Conservation (phyloP, 1,140 invertebrate genomes). For the Mycetomoellerius zeteki region DNA sequence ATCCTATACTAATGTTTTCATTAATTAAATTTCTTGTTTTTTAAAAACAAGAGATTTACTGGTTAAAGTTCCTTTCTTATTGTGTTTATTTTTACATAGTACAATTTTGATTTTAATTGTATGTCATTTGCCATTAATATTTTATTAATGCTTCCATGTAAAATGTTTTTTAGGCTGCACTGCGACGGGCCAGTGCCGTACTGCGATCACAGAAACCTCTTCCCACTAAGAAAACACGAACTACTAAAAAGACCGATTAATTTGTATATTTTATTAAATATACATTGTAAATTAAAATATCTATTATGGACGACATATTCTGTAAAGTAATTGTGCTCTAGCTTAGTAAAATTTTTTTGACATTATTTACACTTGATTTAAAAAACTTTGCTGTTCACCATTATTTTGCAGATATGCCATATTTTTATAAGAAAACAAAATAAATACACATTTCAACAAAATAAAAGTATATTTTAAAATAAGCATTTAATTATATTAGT, state of each 20-base stretch:
- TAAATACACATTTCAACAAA: constrained; percentile 24
- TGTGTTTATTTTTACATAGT: not conserved
- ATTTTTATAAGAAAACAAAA: constrained; percentile 8
- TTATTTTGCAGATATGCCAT: constrained; percentile 37
- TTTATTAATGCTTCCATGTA: not conserved
- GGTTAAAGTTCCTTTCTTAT: not conserved
- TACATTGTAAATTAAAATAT: constrained; percentile 67
- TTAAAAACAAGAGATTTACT: not conserved
- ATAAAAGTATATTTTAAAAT: constrained; percentile 50
- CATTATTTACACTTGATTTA: constrained; percentile 16
- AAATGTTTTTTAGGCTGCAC: constrained; percentile 90
- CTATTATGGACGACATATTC: constrained; percentile 12
- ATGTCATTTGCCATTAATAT: constrained; percentile 2
- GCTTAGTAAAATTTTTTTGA: not conserved
- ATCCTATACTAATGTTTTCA: too few species aligned
- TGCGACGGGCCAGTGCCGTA: constrained; percentile 96
- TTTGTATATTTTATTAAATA: constrained; percentile 82
- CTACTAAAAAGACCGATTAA: constrained; percentile 92
- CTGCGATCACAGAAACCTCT: constrained; percentile 95
- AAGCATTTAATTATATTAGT: constrained; percentile 7
- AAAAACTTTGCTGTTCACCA: constrained; percentile 17
- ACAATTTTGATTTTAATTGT: not conserved
- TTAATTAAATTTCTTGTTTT: not conserved
- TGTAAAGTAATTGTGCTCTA: constrained; percentile 31
- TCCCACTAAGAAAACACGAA: constrained; percentile 91